Evolutionary conservation across 2,888 invertebrate species (phyloP), one percentile per base, ranked within the genome.

Genomic region (Hipparchia sbordonii): DNA sequence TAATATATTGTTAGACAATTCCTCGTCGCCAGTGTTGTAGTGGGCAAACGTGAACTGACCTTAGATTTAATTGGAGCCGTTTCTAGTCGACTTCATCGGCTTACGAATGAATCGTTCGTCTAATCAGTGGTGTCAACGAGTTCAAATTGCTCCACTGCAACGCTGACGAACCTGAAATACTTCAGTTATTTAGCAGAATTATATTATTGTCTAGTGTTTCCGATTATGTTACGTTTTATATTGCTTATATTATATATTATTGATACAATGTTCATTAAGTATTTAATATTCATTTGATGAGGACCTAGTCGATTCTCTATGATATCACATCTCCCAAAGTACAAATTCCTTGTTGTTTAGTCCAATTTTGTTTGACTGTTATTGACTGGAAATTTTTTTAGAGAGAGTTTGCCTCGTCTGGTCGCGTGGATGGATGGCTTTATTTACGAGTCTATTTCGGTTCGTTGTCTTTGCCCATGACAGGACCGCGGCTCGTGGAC

Each of bases 331-430:
- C 87, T 93, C 93, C 93, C 94, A 94, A 94, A 94, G 94, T 94
- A 94, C 94, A 94, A 94, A 94, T 94, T 92, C 91, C 94, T 94
- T 94, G 94, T 94, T 94, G 93, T 94, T 94, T 94, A 94, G 94
- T 94, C 93, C 93, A 94, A 94, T 94, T 93, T 93, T 93, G 91
- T 93, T 93, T 93, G 87, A 91, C 89, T 93, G 93, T 93, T 93
- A 91, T 90, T 89, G 87, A 90, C 89, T 92, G 89, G 87, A 92
- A 92, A 93, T 93, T 92, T 91, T 89, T 93, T 92, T 92, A 92
- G 86, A 82, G 83, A 82, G 82, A 83, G 84, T 83, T 81, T 80
- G 79, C 82, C 81, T 78, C 72, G 72, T 77, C 80, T 80, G 72
- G 74, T 73, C 79, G 72, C 63, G 75, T 66, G 74, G 74, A 73